These are phyloP conservation scores for Planococcus citri DNA, from an alignment of 1,140 invertebrate genomes.

Conservation along the genomic window DNA sequence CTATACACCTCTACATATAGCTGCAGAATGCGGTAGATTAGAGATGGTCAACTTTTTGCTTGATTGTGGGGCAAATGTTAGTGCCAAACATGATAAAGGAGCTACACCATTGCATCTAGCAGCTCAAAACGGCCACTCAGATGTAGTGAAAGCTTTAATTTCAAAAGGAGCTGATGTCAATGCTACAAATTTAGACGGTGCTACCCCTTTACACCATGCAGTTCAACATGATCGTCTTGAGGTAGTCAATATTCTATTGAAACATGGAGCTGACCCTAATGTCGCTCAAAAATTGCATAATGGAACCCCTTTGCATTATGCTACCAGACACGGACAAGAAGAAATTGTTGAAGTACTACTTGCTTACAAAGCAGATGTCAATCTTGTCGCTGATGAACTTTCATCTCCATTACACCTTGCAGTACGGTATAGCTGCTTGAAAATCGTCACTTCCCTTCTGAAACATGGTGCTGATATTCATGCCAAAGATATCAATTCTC, in stretches of 20 bases:
- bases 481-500: too few relatives aligned
- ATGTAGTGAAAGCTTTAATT: too few relatives aligned
- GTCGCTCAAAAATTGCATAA: neutral
- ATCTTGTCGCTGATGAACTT: neutral
- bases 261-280: slow-evolving; percentile 21
- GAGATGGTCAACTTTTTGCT: too few relatives aligned
- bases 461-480: slow-evolving; percentile 20
- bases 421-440: slow-evolving; percentile 47
- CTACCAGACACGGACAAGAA: neutral
- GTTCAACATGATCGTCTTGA: slow-evolving; percentile 11
- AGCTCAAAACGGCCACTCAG: too few relatives aligned
- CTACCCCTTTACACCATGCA: slow-evolving; percentile 36
- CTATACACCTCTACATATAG: too few relatives aligned
- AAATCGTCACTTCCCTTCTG: neutral
- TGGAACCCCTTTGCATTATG: neutral
- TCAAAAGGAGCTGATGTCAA: too few relatives aligned
- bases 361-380: slow-evolving; percentile 10
- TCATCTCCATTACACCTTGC: slow-evolving; percentile 79
- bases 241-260: neutral
- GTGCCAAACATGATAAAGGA: too few relatives aligned
- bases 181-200: too few relatives aligned
- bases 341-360: slow-evolving; percentile 11
- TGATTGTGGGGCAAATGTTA: too few relatives aligned
- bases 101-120: too few relatives aligned
- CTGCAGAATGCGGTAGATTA: too few relatives aligned